phyloP scores from a whole-genome alignment of 2,797 vertebrate genomes.

The Psittacula echo region DNA sequence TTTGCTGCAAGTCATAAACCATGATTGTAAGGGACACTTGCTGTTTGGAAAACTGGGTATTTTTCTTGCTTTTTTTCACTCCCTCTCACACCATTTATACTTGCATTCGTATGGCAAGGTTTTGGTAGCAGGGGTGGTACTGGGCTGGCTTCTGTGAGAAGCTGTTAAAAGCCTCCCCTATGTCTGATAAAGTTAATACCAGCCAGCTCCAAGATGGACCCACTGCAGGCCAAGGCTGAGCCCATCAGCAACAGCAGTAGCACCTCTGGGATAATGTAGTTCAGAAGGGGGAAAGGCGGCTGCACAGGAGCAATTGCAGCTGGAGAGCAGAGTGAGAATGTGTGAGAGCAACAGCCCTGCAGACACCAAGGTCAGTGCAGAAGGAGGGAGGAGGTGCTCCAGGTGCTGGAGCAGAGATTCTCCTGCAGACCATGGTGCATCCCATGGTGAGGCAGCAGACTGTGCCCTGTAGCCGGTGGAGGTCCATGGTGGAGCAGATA shows the following conservation, averaged over 20 bases:
- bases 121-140: not conserved
- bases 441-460: not conserved
- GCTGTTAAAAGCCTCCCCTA: not conserved
- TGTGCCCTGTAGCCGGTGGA: not conserved
- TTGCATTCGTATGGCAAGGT: not conserved
- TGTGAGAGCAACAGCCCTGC: not conserved
- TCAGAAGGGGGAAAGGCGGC: not conserved
- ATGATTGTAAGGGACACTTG: not conserved
- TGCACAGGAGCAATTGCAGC: not conserved
- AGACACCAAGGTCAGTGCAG: not conserved
- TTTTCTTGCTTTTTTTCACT: not conserved
- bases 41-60: not conserved
- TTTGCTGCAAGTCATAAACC: not conserved
- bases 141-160: not conserved
- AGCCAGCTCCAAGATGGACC: not conserved
- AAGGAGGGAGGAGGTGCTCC: not conserved
- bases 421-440: not conserved
- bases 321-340: not conserved
- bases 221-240: not conserved
- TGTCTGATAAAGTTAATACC: not conserved
- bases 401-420: not conserved
- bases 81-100: not conserved
- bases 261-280: not conserved
- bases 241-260: not conserved
- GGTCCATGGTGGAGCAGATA: not conserved